Evolutionary conservation across 2,888 invertebrate species (phyloP).

Genomic region (Galerucella pusilla): DNA sequence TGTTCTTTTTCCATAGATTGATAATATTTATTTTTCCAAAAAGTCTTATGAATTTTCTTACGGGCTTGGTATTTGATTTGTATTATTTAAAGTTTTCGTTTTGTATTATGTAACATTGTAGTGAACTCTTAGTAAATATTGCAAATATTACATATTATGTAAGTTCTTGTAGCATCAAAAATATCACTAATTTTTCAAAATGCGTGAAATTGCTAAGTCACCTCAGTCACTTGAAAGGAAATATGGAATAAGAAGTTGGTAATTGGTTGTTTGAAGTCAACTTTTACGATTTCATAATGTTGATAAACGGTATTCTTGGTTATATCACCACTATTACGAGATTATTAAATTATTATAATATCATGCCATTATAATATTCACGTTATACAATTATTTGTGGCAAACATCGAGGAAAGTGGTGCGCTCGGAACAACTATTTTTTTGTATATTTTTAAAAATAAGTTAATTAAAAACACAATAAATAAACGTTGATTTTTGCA

Average conservation of each 20-base stretch:
- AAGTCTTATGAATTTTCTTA: too few relatives aligned
- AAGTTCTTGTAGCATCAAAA: background rate
- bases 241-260: background rate
- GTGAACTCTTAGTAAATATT: too few relatives aligned
- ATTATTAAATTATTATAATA: background rate
- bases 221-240: background rate
- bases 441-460: too few relatives aligned
- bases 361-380: background rate
- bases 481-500: too few relatives aligned
- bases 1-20: too few relatives aligned
- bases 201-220: background rate
- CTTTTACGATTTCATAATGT: slow-evolving; percentile 16
- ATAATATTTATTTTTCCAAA: too few relatives aligned
- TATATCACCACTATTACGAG: background rate
- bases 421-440: too few relatives aligned
- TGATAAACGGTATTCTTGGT: background rate
- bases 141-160: background rate
- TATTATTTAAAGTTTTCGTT: too few relatives aligned
- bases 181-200: background rate
- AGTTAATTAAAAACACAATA: too few relatives aligned
- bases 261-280: background rate
- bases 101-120: too few relatives aligned
- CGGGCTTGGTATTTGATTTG: too few relatives aligned
- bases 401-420: too few relatives aligned
- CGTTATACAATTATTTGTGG: background rate